phyloP scores from a whole-genome alignment of 2,888 invertebrate species.

The Drosophila fungiperda region DNA sequence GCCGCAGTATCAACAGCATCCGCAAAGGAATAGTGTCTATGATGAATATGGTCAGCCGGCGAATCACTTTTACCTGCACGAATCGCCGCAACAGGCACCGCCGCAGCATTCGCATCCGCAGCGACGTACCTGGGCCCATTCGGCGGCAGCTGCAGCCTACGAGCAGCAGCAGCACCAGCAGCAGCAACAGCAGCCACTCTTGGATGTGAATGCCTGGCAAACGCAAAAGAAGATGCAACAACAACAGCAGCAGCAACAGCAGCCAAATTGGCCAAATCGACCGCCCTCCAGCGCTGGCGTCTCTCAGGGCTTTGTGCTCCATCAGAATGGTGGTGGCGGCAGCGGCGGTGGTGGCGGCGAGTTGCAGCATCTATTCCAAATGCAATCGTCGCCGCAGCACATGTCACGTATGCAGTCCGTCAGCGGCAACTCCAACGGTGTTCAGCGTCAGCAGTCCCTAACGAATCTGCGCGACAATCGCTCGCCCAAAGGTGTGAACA shows the following conservation, averaged over 20 bases:
- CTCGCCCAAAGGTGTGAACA: conserved; percentile 60
- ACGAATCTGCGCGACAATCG: conserved; percentile 79
- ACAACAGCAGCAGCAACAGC: conserved; percentile 74
- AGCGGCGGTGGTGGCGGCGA: conserved; percentile 88
- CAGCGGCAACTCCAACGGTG: conserved; percentile 57
- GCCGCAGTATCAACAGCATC: conserved; percentile 81
- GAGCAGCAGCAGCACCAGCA: conserved; percentile 79
- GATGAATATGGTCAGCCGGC: conserved; percentile 85
- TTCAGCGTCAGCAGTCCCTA: conserved; percentile 80
- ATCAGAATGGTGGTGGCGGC: conserved; percentile 87
- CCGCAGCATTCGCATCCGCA: conserved; percentile 83
- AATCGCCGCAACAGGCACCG: conserved; percentile 85
- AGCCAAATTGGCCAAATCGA: conserved; percentile 73
- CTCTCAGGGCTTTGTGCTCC: conserved; percentile 87
- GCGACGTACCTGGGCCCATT: conserved; percentile 89
- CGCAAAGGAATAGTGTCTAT: conserved; percentile 86
- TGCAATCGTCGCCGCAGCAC: conserved; percentile 89
- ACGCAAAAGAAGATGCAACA: conserved; percentile 79
- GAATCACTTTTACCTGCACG: conserved; percentile 92
- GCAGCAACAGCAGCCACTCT: conserved; percentile 82
- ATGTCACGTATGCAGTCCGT: conserved; percentile 74
- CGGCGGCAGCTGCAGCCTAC: conserved; percentile 83
- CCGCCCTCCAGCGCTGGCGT: conserved; percentile 77
- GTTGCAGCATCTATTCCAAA: conserved; percentile 83
- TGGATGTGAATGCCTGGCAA: conserved; percentile 84